phyloP scores from a whole-genome alignment of 2,797 vertebrate genomes.

The Acrocephalus scirpaceus region DNA sequence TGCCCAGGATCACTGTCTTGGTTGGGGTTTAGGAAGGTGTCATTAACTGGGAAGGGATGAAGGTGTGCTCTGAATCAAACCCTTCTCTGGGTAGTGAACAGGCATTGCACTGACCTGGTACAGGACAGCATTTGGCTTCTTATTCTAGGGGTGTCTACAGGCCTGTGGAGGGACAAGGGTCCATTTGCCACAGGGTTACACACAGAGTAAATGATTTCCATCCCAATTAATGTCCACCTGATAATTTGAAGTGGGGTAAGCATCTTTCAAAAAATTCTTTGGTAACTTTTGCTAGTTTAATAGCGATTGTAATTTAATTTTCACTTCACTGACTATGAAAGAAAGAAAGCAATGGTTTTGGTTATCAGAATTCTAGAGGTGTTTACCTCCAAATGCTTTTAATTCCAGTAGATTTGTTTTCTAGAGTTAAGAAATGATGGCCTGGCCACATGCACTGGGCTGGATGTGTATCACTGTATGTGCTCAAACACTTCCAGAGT shows the following conservation, averaged over 20 bases:
- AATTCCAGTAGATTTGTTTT: neutral
- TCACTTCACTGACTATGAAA: neutral
- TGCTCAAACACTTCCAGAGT: neutral
- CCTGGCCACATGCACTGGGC: neutral
- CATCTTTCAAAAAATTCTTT: neutral
- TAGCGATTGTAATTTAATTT: neutral
- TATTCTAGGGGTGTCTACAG: neutral
- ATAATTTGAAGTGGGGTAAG: neutral
- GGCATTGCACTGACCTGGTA: neutral
- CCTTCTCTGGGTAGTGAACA: neutral
- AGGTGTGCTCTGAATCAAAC: neutral
- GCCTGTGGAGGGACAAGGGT: neutral
- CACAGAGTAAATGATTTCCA: neutral
- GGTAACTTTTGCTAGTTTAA: neutral
- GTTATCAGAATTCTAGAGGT: neutral
- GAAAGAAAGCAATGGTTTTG: fast-evolving
- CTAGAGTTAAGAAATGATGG: neutral
- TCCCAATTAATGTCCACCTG: neutral
- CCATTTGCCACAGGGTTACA: neutral
- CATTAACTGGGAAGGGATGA: neutral
- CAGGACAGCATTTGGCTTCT: fast-evolving
- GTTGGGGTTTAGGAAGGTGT: neutral
- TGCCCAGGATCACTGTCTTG: neutral
- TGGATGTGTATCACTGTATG: too few relatives aligned
- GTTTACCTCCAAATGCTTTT: neutral